Evolutionary conservation across 2,113 vertebrate genomes (phyloP).

Genomic region (Crypturellus undulatus): DNA sequence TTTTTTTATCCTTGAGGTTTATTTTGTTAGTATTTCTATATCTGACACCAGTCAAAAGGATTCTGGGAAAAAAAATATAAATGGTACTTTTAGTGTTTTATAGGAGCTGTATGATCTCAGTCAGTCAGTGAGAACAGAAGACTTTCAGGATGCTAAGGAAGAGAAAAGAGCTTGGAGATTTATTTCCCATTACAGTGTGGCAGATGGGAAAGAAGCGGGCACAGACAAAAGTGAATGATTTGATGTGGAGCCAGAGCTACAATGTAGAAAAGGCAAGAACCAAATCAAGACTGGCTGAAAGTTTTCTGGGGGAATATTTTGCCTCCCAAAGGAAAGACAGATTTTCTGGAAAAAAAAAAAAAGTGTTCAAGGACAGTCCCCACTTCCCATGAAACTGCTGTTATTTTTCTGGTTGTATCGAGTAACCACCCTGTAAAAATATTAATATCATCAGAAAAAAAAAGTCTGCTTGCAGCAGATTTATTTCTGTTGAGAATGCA

Average conservation of each 20-base stretch:
- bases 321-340: background rate
- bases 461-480: background rate
- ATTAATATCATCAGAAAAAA: background rate
- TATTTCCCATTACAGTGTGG: background rate
- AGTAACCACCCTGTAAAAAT: background rate
- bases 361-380: background rate
- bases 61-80: background rate
- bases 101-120: background rate
- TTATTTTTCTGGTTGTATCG: background rate
- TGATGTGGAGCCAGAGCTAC: background rate
- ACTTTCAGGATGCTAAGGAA: background rate
- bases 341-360: background rate
- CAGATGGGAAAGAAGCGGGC: background rate
- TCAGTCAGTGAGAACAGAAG: background rate
- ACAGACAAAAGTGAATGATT: background rate
- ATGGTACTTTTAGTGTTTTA: background rate
- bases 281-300: background rate
- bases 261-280: background rate
- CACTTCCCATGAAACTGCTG: background rate
- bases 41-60: background rate
- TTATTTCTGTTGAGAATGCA: background rate
- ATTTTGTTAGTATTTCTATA: slow-evolving; percentile 9
- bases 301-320: background rate
- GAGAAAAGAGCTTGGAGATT: slow-evolving; percentile 12
- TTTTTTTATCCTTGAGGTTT: background rate